Evolutionary conservation across 2,797 vertebrate species (phyloP).

Genomic region (Gallinago stenura): DNA sequence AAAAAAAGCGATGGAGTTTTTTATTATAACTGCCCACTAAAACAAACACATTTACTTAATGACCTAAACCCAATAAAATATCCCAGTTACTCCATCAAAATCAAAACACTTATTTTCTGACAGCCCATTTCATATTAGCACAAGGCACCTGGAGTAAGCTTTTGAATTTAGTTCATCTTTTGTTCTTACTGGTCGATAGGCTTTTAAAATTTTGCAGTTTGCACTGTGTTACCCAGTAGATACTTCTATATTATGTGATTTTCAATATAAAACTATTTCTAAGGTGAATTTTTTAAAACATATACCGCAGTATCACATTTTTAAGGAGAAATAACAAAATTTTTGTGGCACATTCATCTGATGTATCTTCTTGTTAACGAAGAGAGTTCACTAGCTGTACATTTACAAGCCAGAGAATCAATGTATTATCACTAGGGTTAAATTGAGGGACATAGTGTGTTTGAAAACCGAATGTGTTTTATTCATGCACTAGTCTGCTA

Average conservation of each 20-base stretch:
- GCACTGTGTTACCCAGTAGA: neutral
- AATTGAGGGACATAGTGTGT: neutral
- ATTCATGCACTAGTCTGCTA: neutral
- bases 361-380: neutral
- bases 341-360: neutral
- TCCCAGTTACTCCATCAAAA: neutral
- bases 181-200: neutral
- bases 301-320: neutral
- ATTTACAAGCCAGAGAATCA: neutral
- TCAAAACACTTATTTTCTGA: neutral
- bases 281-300: neutral
- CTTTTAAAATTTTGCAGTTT: neutral
- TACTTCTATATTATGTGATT: neutral
- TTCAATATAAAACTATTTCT: neutral
- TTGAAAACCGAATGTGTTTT: slow-evolving; percentile 30
- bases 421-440: neutral
- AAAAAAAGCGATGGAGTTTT: neutral
- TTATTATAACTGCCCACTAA: neutral
- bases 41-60: neutral
- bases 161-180: neutral
- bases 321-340: neutral
- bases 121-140: neutral
- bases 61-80: neutral
- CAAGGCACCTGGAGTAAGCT: neutral
- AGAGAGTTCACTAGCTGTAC: neutral